Evolutionary conservation across 2,888 invertebrate species (phyloP).

Genomic region (Miltochrista miniata): DNA sequence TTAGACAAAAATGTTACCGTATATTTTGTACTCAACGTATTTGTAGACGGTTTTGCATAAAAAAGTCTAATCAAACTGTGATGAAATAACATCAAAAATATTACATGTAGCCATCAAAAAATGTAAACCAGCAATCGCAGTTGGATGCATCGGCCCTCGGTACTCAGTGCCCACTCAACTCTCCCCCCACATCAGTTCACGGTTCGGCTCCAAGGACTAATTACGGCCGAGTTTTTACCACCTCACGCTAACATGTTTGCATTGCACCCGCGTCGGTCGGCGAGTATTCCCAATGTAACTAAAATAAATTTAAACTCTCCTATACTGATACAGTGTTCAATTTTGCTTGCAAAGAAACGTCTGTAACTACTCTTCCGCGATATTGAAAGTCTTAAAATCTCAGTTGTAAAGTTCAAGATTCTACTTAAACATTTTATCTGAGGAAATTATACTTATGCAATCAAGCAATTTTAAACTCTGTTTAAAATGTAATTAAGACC

Average conservation of each 20-base stretch:
- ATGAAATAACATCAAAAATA: conserved; percentile 35
- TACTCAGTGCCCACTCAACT: conserved; percentile 37
- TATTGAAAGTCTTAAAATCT: conserved; percentile 55
- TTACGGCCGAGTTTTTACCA: conserved; percentile 72
- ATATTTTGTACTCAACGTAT: too few relatives aligned
- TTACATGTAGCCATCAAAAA: conserved; percentile 38
- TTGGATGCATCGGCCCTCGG: conserved; percentile 48
- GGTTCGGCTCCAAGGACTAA: conserved; percentile 72
- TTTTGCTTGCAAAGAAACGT: conserved; percentile 40
- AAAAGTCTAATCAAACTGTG: conserved; percentile 24
- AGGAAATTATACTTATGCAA: conserved; percentile 44
- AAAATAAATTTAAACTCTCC: conserved; percentile 52
- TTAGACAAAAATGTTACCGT: too few relatives aligned
- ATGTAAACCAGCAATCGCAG: conserved; percentile 43
- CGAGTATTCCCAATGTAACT: conserved; percentile 48
- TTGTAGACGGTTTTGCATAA: too few relatives aligned
- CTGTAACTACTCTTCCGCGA: conserved; percentile 33
- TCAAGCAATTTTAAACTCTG: conserved; percentile 53
- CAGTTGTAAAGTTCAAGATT: conserved; percentile 51
- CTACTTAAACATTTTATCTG: conserved; percentile 35
- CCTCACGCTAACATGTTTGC: conserved; percentile 61
- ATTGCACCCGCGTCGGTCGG: conserved; percentile 52
- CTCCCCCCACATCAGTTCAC: conserved; percentile 62
- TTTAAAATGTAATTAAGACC: conserved; percentile 34
- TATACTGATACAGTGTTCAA: conserved; percentile 50